phyloP scores from a whole-genome alignment of 2,797 vertebrate species.

The Rallus crepitans region DNA sequence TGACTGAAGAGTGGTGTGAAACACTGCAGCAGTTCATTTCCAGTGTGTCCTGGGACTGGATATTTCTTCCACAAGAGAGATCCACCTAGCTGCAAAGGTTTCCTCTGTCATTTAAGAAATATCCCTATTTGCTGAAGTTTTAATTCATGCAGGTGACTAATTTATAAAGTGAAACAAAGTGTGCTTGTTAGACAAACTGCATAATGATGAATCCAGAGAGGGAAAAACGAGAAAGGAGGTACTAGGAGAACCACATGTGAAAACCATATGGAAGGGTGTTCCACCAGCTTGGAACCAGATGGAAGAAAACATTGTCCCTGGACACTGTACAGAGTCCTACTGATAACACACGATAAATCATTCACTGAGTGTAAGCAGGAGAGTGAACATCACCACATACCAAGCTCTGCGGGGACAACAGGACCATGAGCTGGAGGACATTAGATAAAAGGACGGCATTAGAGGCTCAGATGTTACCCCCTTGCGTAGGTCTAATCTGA shows the following conservation, averaged over 20 bases:
- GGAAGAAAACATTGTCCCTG: conserved; percentile 70
- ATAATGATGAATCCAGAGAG: conserved; percentile 1
- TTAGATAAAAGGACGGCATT: conserved; percentile 47
- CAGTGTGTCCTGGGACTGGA: neutral
- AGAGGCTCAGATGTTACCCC: conserved; percentile 46
- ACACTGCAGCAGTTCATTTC: neutral
- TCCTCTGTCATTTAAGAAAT: neutral
- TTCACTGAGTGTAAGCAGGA: conserved; percentile 64
- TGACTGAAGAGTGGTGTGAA: neutral
- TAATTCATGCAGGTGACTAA: conserved; percentile 32
- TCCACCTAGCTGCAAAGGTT: neutral
- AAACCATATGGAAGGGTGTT: conserved; percentile 63
- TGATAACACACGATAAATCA: conserved; percentile 74
- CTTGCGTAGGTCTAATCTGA: conserved; percentile 11
- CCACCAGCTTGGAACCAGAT: conserved; percentile 73
- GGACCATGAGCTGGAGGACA: conserved; percentile 44
- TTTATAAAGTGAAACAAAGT: conserved; percentile 46
- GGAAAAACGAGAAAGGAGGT: conserved; percentile 6
- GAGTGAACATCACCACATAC: conserved; percentile 62
- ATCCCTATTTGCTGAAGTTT: neutral
- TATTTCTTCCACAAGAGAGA: neutral
- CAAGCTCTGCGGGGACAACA: conserved; percentile 38
- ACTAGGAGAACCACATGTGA: conserved; percentile 52
- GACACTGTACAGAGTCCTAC: conserved; percentile 71
- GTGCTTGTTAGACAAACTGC: conserved; percentile 18